Evolutionary conservation across 2,113 vertebrate species (phyloP).

Genomic region (Labeo catla): DNA sequence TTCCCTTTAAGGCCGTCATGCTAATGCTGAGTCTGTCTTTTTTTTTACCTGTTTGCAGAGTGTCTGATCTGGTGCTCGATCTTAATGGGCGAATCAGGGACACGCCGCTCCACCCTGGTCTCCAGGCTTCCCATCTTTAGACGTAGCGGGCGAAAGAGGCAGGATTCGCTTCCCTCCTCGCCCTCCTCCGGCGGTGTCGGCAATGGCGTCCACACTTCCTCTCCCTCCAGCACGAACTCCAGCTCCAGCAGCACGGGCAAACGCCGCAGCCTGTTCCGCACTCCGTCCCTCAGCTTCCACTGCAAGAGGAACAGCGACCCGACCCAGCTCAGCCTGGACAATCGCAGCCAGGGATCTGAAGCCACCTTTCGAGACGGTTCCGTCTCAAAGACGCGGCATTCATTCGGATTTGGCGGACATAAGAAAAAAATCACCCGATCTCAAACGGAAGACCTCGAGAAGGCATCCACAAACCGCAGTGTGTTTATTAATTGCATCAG

Average conservation of each 20-base stretch:
- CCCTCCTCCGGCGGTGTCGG: conserved; percentile 87
- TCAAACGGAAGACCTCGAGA: conserved; percentile 92
- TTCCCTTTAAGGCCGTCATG: background rate
- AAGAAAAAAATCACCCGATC: conserved; percentile 93
- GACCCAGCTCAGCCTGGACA: conserved; percentile 79
- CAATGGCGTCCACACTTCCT: conserved; percentile 89
- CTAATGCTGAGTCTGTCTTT: background rate
- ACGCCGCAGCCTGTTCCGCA: conserved; percentile 90
- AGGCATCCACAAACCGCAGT: conserved; percentile 84
- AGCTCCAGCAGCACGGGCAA: conserved; percentile 96
- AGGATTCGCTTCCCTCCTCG: conserved; percentile 93
- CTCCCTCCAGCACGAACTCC: conserved; percentile 96
- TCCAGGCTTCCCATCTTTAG: conserved; percentile 97
- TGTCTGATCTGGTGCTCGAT: conserved; percentile 29
- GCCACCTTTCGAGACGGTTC: conserved; percentile 73
- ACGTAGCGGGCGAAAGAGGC: conserved; percentile 86
- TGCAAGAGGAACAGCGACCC: conserved; percentile 81
- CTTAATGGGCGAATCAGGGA: conserved; percentile 91
- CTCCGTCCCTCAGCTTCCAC: conserved; percentile 91
- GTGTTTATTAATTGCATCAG: conserved; percentile 97
- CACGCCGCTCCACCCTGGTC: conserved; percentile 90
- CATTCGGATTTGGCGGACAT: conserved; percentile 86
- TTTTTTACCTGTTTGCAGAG: conserved; percentile 27
- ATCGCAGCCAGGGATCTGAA: conserved; percentile 75
- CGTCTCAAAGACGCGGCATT: conserved; percentile 84